Evolutionary conservation across 2,797 vertebrate species (phyloP).

Genomic region (Helostoma temminkii): DNA sequence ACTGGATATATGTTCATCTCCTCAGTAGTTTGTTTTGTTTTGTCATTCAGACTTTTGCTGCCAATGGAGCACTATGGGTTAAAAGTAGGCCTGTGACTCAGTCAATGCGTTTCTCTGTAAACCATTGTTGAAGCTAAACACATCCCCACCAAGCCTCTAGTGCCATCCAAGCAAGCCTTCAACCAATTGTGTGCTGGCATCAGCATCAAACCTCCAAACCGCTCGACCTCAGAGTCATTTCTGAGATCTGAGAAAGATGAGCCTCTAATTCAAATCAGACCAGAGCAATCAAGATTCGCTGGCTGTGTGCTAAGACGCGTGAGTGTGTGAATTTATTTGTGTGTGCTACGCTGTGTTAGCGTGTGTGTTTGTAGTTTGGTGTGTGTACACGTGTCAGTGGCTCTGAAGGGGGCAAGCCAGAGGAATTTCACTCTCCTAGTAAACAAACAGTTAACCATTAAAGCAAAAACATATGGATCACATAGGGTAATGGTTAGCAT

Average conservation of each 20-base stretch:
- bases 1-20: constrained; percentile 6
- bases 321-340: constrained; percentile 60
- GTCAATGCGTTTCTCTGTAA: constrained; percentile 61
- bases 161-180: constrained; percentile 74
- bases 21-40: constrained; percentile 10
- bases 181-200: constrained; percentile 75
- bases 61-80: constrained; percentile 48
- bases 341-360: constrained; percentile 26
- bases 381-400: constrained; percentile 62
- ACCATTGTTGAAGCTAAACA: constrained; percentile 72
- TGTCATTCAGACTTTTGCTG: constrained; percentile 19
- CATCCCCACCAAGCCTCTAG: constrained; percentile 59
- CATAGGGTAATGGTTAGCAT: constrained; percentile 43
- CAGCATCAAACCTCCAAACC: constrained; percentile 75
- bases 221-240: constrained; percentile 74
- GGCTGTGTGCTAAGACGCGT: constrained; percentile 67
- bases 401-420: constrained; percentile 55
- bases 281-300: constrained; percentile 74
- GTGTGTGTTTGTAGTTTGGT: constrained; percentile 51
- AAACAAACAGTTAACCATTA: constrained; percentile 67
- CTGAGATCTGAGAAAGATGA: constrained; percentile 77
- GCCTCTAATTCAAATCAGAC: constrained; percentile 82
- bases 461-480: constrained; percentile 72
- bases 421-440: constrained; percentile 56
- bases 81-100: constrained; percentile 54